Conservation (phyloP, 2,113 vertebrate genomes). For the Ciconia maguari region DNA sequence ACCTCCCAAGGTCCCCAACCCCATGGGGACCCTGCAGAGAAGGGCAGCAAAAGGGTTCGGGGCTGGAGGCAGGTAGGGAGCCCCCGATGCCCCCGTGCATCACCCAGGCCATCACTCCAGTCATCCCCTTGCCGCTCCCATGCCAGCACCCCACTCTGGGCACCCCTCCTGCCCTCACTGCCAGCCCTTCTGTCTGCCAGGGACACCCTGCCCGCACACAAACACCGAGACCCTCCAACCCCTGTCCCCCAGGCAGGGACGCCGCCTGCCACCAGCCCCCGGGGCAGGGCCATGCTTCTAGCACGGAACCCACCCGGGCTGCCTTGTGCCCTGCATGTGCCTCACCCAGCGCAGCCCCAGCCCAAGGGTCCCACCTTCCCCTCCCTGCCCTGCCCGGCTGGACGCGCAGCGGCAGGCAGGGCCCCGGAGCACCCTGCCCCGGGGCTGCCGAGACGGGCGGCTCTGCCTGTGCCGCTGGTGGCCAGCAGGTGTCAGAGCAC, state of each 20-base stretch:
- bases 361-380: background rate
- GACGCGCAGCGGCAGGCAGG: background rate
- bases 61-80: background rate
- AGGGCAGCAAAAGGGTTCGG: background rate
- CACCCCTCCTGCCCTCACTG: background rate
- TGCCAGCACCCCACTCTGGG: background rate
- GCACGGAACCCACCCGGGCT: background rate
- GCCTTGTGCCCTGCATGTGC: background rate
- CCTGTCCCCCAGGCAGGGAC: background rate
- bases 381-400: background rate
- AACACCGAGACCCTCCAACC: background rate
- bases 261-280: background rate
- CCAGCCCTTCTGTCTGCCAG: background rate
- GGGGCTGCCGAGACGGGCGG: background rate
- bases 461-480: constrained; percentile 25
- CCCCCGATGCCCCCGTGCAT: rapidly evolving
- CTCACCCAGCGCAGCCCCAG: background rate
- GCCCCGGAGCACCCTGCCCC: background rate
- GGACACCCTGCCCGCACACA: background rate
- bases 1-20: background rate
- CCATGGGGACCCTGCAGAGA: rapidly evolving
- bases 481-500: constrained; percentile 61
- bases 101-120: background rate
- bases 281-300: background rate
- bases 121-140: background rate